Conservation (phyloP, 2,888 invertebrate genomes). For the Cataglyphis rosenhaueri region DNA sequence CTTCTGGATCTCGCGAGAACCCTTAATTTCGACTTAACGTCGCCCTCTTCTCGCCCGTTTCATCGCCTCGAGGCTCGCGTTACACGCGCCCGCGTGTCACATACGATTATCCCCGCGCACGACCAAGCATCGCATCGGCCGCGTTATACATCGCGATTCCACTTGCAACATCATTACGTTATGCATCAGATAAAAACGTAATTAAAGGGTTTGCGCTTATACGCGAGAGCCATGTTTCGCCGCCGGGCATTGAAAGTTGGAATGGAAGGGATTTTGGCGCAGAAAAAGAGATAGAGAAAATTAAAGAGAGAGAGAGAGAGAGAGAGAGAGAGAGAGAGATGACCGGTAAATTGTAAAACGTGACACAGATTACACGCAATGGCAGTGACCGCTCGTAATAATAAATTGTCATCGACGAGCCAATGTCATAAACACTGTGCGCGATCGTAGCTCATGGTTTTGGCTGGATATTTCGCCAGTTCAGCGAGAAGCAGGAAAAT, state of each 20-base stretch:
- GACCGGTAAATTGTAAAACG: constrained; percentile 81
- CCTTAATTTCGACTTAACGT: constrained; percentile 26
- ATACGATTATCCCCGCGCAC: constrained; percentile 11
- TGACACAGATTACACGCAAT: constrained; percentile 81
- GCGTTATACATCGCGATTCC: constrained; percentile 69
- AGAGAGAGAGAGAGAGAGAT: background rate
- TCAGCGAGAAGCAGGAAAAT: constrained; percentile 7
- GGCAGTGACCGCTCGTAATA: constrained; percentile 75
- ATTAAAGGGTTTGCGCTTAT: constrained; percentile 79
- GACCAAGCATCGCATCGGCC: background rate
- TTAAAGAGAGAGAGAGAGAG: background rate
- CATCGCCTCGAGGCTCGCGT: constrained; percentile 17
- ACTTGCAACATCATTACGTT: constrained; percentile 78
- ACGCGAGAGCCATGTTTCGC: constrained; percentile 61
- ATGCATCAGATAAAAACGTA: constrained; percentile 82
- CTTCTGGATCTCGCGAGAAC: constrained; percentile 35
- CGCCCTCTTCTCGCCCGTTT: background rate
- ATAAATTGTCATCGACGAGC: constrained; percentile 82
- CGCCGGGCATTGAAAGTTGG: constrained; percentile 21
- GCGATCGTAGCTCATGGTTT: constrained; percentile 17
- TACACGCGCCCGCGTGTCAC: constrained; percentile 8
- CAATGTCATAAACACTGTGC: constrained; percentile 77
- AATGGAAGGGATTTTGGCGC: constrained; percentile 3
- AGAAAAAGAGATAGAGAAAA: constrained; percentile 20
- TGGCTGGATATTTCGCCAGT: constrained; percentile 5